A percentile compares a stretch with the other conserved stretches of the same genome.
Evolutionary conservation across 2,888 invertebrate genomes (phyloP).

Genomic region (Marasmarcha lunaedactyla): DNA sequence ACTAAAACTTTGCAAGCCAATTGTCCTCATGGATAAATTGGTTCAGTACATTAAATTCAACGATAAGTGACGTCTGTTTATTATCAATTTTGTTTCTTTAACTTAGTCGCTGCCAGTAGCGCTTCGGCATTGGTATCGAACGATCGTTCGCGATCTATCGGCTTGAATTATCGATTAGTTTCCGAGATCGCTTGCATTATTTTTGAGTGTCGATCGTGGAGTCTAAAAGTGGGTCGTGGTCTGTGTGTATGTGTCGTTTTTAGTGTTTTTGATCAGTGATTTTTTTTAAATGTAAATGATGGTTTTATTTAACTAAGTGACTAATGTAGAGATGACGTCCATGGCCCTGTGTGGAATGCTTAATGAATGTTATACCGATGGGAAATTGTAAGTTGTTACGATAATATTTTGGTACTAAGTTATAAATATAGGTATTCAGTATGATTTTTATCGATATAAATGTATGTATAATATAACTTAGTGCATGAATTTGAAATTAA

Average conservation of each 20-base stretch:
- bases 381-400: conserved; percentile 54
- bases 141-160: conserved; percentile 35
- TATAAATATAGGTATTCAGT: no score
- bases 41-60: conserved; percentile 56
- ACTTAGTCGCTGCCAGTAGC: conserved; percentile 39
- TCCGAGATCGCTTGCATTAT: conserved; percentile 10
- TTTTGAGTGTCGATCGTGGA: background rate
- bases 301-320: background rate
- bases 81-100: conserved; percentile 55
- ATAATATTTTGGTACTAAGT: background rate
- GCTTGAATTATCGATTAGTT: conserved; percentile 17
- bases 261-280: conserved; percentile 21
- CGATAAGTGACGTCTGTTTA: conserved; percentile 48
- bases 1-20: conserved; percentile 23
- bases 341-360: conserved; percentile 32
- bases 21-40: conserved; percentile 60
- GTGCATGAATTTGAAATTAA: no score
- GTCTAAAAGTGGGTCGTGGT: conserved; percentile 11
- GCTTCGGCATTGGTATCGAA: conserved; percentile 31
- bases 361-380: conserved; percentile 49
- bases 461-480: no score
- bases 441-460: no score
- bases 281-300: background rate
- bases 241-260: conserved; percentile 20
- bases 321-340: conserved; percentile 51